These are phyloP conservation scores for Halichondria panicea DNA, from an alignment of 37 sponge, comb jelly and placozoan genomes.

Conservation along the genomic window DNA sequence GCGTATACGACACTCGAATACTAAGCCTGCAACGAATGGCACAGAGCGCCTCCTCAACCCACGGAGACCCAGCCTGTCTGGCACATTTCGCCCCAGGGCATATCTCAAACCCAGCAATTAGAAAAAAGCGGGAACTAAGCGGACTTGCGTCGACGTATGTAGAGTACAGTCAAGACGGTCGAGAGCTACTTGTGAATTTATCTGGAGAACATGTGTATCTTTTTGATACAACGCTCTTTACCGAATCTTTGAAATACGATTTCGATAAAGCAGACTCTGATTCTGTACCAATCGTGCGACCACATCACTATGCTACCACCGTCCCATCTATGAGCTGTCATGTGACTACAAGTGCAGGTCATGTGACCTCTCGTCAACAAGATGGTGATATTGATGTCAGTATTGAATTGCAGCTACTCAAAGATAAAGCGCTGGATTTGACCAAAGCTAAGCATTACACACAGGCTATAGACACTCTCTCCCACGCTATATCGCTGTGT, in stretches of 20 bases:
- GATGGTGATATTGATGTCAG: not conserved
- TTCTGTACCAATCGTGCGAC: slow-evolving; percentile 8
- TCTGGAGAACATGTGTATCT: slow-evolving; percentile 75
- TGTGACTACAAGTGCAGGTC: too few species aligned
- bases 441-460: slow-evolving; percentile 34
- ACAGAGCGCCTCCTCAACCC: not conserved
- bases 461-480: slow-evolving; percentile 63
- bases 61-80: slow-evolving; percentile 43
- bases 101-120: not conserved
- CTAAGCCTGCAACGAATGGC: slow-evolving; percentile 26
- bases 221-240: slow-evolving; percentile 35
- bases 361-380: too few species aligned
- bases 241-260: slow-evolving; percentile 30
- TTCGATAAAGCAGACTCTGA: slow-evolving; percentile 4
- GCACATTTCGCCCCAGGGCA: slow-evolving; percentile 65
- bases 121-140: not conserved
- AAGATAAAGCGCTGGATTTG: slow-evolving; percentile 44
- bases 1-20: slow-evolving; percentile 88
- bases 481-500: slow-evolving; percentile 41
- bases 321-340: not conserved
- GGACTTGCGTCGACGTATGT: slow-evolving; percentile 69
- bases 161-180: slow-evolving; percentile 72
- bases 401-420: slow-evolving; percentile 32
- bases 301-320: not conserved
- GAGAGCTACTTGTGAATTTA: slow-evolving; percentile 82